A percentile compares a stretch with the other conserved stretches of the same genome.
These are phyloP conservation scores for Synchiropus splendidus DNA, from an alignment of 2,113 vertebrate genomes.

Conservation along the genomic window DNA sequence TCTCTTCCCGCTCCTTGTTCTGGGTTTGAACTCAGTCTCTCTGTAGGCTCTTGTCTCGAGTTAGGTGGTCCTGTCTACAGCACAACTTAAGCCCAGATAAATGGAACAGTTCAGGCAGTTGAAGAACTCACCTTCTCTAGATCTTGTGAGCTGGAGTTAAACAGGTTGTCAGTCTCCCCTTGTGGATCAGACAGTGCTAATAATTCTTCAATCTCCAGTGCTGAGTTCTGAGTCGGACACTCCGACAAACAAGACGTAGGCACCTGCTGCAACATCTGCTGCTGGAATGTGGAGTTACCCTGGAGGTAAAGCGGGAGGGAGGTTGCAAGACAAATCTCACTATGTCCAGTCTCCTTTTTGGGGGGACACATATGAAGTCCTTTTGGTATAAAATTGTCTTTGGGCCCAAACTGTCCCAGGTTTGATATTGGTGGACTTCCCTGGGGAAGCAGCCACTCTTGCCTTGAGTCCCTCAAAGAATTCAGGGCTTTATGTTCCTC, in stretches of 20 bases:
- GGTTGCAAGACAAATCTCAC: no score
- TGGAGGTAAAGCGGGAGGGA: background rate
- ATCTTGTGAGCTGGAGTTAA: conserved; percentile 22
- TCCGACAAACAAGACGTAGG: conserved; percentile 13
- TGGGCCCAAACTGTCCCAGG: conserved; percentile 13
- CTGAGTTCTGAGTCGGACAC: conserved; percentile 26
- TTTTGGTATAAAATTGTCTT: conserved; percentile 9
- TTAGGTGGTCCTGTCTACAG: no score
- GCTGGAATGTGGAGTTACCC: conserved; percentile 25
- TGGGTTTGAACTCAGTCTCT: no score
- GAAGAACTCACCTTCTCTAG: background rate
- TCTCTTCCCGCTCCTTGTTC: no score
- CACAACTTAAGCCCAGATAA: no score
- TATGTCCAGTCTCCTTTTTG: conserved; percentile 1
- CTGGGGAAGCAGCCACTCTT: conserved; percentile 22
- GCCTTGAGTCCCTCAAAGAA: conserved; percentile 1
- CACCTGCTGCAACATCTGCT: conserved; percentile 21
- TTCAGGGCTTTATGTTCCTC: conserved; percentile 10
- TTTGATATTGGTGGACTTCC: conserved; percentile 6
- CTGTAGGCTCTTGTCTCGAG: no score
- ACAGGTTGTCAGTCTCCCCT: conserved; percentile 31
- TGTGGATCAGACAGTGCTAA: conserved; percentile 33
- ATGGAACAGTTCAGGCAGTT: no score
- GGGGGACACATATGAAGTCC: background rate
- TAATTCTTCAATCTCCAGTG: conserved; percentile 43